Percentiles rank a stretch among this genome's conserved stretches.
phyloP scores from a whole-genome alignment of 1,140 invertebrate genomes.

The Nebria ingens region DNA sequence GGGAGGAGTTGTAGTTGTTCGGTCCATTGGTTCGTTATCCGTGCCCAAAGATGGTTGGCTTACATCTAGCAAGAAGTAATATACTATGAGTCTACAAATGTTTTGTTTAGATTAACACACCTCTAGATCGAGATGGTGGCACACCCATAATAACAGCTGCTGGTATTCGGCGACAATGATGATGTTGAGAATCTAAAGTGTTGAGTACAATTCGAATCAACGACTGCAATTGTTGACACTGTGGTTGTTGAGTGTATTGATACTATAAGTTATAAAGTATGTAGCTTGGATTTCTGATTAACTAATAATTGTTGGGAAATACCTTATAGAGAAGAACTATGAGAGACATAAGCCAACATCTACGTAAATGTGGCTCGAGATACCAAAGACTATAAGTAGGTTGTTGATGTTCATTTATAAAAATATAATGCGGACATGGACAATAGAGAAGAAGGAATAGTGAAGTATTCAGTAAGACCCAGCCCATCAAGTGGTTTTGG shows the following conservation, averaged over 20 bases:
- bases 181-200: constrained; percentile 83
- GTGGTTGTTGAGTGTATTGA: constrained; percentile 74
- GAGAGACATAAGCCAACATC: constrained; percentile 86
- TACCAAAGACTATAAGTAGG: constrained; percentile 79
- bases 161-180: constrained; percentile 71
- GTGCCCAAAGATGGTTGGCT: constrained; percentile 62
- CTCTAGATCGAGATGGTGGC: constrained; percentile 56
- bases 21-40: constrained; percentile 45
- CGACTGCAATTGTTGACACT: constrained; percentile 67
- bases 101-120: constrained; percentile 34
- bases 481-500: constrained; percentile 87
- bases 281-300: neutral
- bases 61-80: constrained; percentile 42
- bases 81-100: constrained; percentile 11
- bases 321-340: constrained; percentile 97
- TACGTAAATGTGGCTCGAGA: constrained; percentile 70
- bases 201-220: constrained; percentile 88
- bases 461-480: constrained; percentile 72
- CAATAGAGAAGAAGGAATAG: constrained; percentile 80
- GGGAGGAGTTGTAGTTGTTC: constrained; percentile 36
- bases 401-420: constrained; percentile 39
- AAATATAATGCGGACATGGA: constrained; percentile 58
- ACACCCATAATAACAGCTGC: constrained; percentile 62
- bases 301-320: constrained; percentile 14
- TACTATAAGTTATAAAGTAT: too few species aligned